A percentile compares a stretch with the other conserved stretches of the same genome.
These are phyloP conservation scores for Anadara kagoshimensis DNA, from an alignment of 1,140 invertebrate genomes.

Conservation along the genomic window DNA sequence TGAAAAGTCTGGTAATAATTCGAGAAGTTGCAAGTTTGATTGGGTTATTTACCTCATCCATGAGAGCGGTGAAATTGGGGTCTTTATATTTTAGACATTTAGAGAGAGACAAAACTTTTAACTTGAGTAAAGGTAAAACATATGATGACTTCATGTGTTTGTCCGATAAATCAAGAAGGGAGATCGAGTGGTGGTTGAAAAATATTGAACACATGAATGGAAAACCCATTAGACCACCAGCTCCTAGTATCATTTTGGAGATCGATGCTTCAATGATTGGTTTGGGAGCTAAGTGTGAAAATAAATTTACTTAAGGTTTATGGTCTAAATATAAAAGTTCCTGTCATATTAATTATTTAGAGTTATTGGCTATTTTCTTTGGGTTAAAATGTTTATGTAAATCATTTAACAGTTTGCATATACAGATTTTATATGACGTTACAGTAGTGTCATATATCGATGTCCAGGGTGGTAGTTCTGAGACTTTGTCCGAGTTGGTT, in stretches of 20 bases:
- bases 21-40: conserved; percentile 1
- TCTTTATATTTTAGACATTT: conserved; percentile 23
- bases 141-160: conserved; percentile 12
- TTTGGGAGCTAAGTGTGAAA: not conserved
- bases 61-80: not conserved
- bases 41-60: not conserved
- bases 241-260: not conserved
- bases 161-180: not conserved
- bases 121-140: not conserved
- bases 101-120: conserved; percentile 10
- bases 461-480: conserved; percentile 26
- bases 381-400: conserved; percentile 24
- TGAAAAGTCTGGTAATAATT: not conserved
- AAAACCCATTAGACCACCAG: conserved; percentile 3
- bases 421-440: conserved; percentile 29
- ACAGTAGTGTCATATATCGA: conserved; percentile 29
- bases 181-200: conserved; percentile 14
- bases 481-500: conserved; percentile 3
- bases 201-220: conserved; percentile 7
- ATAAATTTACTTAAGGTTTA: not conserved
- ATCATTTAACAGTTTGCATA: conserved; percentile 10
- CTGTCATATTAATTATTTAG: conserved; percentile 8
- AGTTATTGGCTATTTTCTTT: conserved; percentile 17
- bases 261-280: conserved; percentile 1
- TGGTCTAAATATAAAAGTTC: not conserved